phyloP scores from a whole-genome alignment of 1,140 invertebrate genomes.

The Drosophila prosaltans region DNA sequence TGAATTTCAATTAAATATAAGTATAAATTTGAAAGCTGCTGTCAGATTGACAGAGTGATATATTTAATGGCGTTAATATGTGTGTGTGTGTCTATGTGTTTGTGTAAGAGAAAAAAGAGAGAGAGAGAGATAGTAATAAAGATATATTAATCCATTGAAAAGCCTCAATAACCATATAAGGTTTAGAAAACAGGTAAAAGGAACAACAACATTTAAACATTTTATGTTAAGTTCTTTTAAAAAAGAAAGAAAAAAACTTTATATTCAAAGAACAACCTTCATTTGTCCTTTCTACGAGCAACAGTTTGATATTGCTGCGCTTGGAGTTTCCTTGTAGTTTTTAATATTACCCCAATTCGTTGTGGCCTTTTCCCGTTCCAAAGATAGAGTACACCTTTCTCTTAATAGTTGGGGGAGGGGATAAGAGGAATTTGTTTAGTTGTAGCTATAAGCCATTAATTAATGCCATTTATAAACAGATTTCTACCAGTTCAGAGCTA shows the following conservation, averaged over 20 bases:
- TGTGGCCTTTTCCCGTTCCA: too few species aligned
- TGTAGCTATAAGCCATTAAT: not conserved
- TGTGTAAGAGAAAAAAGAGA: not conserved
- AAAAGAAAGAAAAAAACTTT: too few species aligned
- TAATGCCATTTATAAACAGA: slow-evolving; percentile 8
- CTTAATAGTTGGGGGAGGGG: too few species aligned
- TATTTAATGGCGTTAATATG: slow-evolving; percentile 38
- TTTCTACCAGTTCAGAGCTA: not conserved
- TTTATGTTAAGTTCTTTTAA: too few species aligned
- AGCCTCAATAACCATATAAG: slow-evolving; percentile 11
- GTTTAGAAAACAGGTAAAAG: slow-evolving; percentile 21
- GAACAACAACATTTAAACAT: too few species aligned
- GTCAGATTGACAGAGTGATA: slow-evolving; percentile 9
- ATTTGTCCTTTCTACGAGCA: too few species aligned
- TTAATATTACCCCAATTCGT: too few species aligned
- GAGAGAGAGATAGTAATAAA: slow-evolving; percentile 18
- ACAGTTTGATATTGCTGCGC: too few species aligned
- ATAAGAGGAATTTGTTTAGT: not conserved
- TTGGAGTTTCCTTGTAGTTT: too few species aligned
- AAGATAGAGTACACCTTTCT: too few species aligned
- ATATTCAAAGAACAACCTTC: too few species aligned
- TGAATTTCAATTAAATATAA: slow-evolving; percentile 13
- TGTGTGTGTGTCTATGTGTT: slow-evolving; percentile 20
- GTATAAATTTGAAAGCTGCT: slow-evolving; percentile 10
- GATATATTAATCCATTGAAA: not conserved